Base-by-base conservation (phyloP, 2,888 invertebrate species). In the Masnerella sp. region DNA sequence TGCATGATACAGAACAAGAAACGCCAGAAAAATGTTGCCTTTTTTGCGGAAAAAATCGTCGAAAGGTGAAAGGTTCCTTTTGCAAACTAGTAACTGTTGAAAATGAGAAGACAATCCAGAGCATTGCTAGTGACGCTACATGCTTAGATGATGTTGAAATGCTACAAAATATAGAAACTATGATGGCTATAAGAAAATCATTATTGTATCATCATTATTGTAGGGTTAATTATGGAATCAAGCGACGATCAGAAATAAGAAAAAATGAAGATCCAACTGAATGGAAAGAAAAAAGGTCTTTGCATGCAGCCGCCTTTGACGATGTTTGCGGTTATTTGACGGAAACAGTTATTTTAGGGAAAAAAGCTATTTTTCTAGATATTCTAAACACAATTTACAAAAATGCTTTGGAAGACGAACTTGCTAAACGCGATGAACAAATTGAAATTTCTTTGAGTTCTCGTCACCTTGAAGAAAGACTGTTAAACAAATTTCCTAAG, bases 391-490 rank as follows among this genome's bases (percentile, higher is more conserved):
- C 36, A 20, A 25, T 52, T 0, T 47, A 47, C 17, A 47, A 17
- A 15, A 14, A 47, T 30, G 14, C 15, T 2, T 3, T 47, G n/a
- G 17, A 47, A n/a, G 14, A 25, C 11, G 45, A 45, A 25, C 5
- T 45, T 45, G 25, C 5, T 5, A 45, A 22, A 2, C 15, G 9
- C 8, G 9, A 18, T 2, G 9, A 17, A 7, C 17, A 40, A 9
- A 40, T 18, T 5, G 17, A 3, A 9, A 7, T 40, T 5, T 17
- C 18, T 8, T 17, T 17, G 14, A 34, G 17, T n/a, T 45, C 32
- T 45, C 58, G 22, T n/a, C n/a, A 11, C 9, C 22, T 65, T 5
- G 65, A 65, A 25, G 45, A 52, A 38, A 52, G 22, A 17, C 20
- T 54, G 22, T 3, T 54, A 5, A 8, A 30, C 1, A 17, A 2